A percentile compares a stretch with the other conserved stretches of the same genome.
phyloP scores from a whole-genome alignment of 2,888 invertebrate species.

The Listrodromus nycthemerus region DNA sequence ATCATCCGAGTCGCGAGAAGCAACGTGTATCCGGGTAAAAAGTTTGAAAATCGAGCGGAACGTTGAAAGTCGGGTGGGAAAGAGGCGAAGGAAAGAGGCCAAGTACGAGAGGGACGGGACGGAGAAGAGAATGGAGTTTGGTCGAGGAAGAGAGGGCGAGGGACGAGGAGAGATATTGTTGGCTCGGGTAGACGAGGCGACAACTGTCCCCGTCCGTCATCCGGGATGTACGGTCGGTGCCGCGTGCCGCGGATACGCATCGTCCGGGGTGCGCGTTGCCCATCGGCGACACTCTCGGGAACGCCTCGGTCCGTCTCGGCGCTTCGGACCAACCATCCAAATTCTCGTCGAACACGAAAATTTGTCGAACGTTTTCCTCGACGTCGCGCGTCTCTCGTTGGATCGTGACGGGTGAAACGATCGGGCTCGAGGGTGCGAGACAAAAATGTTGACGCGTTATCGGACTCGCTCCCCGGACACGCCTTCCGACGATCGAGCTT shows the following conservation, averaged over 20 bases:
- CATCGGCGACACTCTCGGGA: slow-evolving; percentile 44
- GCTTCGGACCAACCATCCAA: slow-evolving; percentile 54
- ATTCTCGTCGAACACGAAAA: too few relatives aligned
- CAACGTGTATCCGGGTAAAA: neutral
- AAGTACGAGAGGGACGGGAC: slow-evolving; percentile 14
- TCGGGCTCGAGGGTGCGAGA: too few relatives aligned
- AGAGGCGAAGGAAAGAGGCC: neutral
- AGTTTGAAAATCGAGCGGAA: neutral
- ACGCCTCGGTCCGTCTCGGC: slow-evolving; percentile 55
- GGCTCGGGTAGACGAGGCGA: slow-evolving; percentile 79
- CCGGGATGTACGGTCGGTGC: slow-evolving; percentile 62
- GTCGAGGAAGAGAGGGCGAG: slow-evolving; percentile 49
- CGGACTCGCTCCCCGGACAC: too few relatives aligned
- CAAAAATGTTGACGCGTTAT: too few relatives aligned
- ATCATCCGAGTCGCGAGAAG: slow-evolving; percentile 43
- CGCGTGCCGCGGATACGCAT: neutral
- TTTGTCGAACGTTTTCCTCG: too few relatives aligned
- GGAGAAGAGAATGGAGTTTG: slow-evolving; percentile 27
- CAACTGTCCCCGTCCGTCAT: slow-evolving; percentile 83
- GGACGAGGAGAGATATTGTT: slow-evolving; percentile 77
- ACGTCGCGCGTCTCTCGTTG: too few relatives aligned
- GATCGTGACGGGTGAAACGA: too few relatives aligned
- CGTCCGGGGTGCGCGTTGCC: too few relatives aligned
- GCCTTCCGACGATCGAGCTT: slow-evolving; percentile 66
- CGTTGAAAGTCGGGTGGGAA: neutral